A percentile compares a stretch with the other conserved stretches of the same genome.
These are phyloP conservation scores for Drosophila virilis DNA, from an alignment of 1,140 invertebrate species.

Conservation along the genomic window DNA sequence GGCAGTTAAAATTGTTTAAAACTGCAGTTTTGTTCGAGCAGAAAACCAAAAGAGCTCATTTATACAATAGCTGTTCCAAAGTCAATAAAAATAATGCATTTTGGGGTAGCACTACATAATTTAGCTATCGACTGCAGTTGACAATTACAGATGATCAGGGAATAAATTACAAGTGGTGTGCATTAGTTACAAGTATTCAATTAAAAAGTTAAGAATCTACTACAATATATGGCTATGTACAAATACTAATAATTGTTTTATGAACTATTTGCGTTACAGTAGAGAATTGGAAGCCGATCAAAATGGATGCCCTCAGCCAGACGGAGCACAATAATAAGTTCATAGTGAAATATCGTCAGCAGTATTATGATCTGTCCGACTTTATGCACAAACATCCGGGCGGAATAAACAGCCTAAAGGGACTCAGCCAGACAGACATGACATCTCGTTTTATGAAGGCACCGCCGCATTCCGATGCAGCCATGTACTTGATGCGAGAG, in stretches of 20 bases:
- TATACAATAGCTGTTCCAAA: not conserved
- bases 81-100: not conserved
- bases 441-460: slow-evolving; percentile 85
- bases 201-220: slow-evolving; percentile 45
- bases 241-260: slow-evolving; percentile 3
- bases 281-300: slow-evolving; percentile 3
- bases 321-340: slow-evolving; percentile 63
- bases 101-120: too few relatives aligned
- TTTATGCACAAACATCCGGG: slow-evolving; percentile 87
- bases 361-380: slow-evolving; percentile 85
- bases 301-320: slow-evolving; percentile 44
- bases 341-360: slow-evolving; percentile 85
- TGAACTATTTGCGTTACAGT: slow-evolving; percentile 46
- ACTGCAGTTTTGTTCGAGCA: too few relatives aligned
- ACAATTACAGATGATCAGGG: slow-evolving; percentile 2
- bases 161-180: not conserved
- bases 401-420: slow-evolving; percentile 85
- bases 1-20: too few relatives aligned
- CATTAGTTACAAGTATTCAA: slow-evolving; percentile 15
- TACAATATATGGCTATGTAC: slow-evolving; percentile 3
- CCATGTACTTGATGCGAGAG: slow-evolving; percentile 87
- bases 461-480: slow-evolving; percentile 87
- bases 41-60: not conserved
- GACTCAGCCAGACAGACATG: slow-evolving; percentile 85
- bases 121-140: too few relatives aligned